Conservation (phyloP, 2,888 invertebrate genomes). For the Agriopis leucophaearia region DNA sequence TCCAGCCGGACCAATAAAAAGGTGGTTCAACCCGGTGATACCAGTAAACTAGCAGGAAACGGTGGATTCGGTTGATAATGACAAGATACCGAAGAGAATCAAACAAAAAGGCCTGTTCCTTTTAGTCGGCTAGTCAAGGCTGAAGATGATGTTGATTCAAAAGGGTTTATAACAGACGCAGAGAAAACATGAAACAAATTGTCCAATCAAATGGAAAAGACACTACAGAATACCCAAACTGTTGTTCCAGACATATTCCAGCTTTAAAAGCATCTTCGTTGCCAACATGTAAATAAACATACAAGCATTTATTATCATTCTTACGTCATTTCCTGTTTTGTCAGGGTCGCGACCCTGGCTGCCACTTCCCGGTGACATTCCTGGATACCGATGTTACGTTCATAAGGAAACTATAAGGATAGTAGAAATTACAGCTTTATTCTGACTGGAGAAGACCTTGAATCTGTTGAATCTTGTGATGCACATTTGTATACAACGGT, state of each 20-base stretch:
- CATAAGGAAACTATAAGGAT: constrained; percentile 24
- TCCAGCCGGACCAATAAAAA: too few species aligned
- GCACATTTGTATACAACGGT: not conserved
- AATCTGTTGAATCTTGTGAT: constrained; percentile 3
- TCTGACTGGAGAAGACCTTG: constrained; percentile 7
- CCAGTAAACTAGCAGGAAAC: too few species aligned
- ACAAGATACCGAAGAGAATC: too few species aligned
- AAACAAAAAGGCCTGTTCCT: too few species aligned
- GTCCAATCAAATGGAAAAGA: not conserved
- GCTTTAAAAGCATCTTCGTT: constrained; percentile 12
- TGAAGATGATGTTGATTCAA: too few species aligned
- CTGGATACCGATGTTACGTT: constrained; percentile 20
- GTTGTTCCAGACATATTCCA: not conserved
- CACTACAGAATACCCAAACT: not conserved
- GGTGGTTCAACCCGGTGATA: too few species aligned
- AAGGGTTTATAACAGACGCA: too few species aligned
- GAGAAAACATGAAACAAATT: not conserved
- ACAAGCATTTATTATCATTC: constrained; percentile 35
- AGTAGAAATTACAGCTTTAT: constrained; percentile 6
- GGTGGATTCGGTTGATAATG: too few species aligned
- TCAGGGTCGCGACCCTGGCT: constrained; percentile 40
- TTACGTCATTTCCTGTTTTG: constrained; percentile 46
- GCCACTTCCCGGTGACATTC: constrained; percentile 35
- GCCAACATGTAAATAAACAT: constrained; percentile 37
- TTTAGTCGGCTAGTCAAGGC: too few species aligned